These are phyloP conservation scores for Rissa tridactyla DNA, from an alignment of 2,113 vertebrate species.

Conservation along the genomic window DNA sequence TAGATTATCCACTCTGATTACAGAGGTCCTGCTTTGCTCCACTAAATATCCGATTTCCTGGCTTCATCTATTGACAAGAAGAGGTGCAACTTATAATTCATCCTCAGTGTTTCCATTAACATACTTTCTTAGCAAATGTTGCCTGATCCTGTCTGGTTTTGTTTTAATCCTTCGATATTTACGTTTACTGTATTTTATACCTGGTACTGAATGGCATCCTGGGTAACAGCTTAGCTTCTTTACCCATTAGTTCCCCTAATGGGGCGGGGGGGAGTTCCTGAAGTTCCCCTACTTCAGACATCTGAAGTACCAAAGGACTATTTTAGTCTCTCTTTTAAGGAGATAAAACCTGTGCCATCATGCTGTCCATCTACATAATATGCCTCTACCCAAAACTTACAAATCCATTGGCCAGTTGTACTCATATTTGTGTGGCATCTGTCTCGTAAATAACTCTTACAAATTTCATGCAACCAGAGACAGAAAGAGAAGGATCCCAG, in stretches of 20 bases:
- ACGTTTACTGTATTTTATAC: not conserved
- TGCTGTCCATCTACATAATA: not conserved
- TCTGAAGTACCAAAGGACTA: not conserved
- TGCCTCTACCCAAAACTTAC: not conserved
- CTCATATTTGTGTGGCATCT: not conserved
- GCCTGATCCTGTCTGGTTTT: not conserved
- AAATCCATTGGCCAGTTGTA: not conserved
- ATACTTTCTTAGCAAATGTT: not conserved
- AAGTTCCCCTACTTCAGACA: not conserved
- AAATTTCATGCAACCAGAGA: not conserved
- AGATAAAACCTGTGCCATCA: not conserved
- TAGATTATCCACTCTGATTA: not conserved
- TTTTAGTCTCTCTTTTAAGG: not conserved
- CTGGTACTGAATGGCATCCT: not conserved
- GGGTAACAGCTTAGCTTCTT: not conserved
- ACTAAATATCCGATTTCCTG: not conserved
- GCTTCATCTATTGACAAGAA: not conserved
- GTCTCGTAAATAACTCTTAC: not conserved
- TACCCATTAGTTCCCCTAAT: not conserved
- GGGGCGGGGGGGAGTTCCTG: too few species aligned
- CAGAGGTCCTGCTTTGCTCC: not conserved
- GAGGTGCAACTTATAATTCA: not conserved
- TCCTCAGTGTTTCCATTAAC: not conserved
- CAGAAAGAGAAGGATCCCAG: not conserved
- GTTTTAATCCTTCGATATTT: not conserved